Evolutionary conservation across 2,888 invertebrate species (phyloP), one percentile per base, ranked within the genome.

Genomic region (Agrypnus murinus): DNA sequence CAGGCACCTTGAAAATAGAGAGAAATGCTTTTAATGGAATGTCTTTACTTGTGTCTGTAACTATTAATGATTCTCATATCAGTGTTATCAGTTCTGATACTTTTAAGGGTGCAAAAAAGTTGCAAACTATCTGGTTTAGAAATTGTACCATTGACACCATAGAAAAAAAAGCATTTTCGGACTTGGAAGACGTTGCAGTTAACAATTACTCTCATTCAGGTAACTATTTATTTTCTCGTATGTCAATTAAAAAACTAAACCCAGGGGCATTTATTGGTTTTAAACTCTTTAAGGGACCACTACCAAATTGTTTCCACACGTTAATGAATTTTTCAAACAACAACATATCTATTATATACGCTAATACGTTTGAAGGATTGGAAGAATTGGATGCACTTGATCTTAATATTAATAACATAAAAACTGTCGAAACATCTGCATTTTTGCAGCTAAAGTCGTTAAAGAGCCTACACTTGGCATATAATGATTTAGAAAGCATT

Each of bases 401-500:
- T n/a, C 9, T 63, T 8, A 38, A 38, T 17, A 15, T 36, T 19
- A 63, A 63, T 25, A 14, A 14, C 2, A 63, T 63, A 14, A 53
- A n/a, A 4, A 63, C 38, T 4, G 19, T 63, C 5, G 38, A 50
- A 53, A 7, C 38, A n/a, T 36, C 10, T 6, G 63, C 63, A 10
- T 63, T 63, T 25, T 7, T 14, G 8, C 2, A 32, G 1, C 10
- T 62, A 19, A 10, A 77, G 12, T 79, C 81, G 50, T 74, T 86
- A 34, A 82, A 81, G 68, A 77, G 76, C 43, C 72, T 86, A 17
- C 78, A 84, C 73, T 77, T 86, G 57, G 84, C 86, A 1, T 80
- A 79, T 58, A 87, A 87, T 77, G 79, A 83, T 5, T n/a, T 63
- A 14, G 15, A 32, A 5, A 34, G 19, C 6, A 2, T 63, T n/a